These are phyloP conservation scores for Ceratitis capitata DNA, from an alignment of 1,140 invertebrate species.

Conservation along the genomic window DNA sequence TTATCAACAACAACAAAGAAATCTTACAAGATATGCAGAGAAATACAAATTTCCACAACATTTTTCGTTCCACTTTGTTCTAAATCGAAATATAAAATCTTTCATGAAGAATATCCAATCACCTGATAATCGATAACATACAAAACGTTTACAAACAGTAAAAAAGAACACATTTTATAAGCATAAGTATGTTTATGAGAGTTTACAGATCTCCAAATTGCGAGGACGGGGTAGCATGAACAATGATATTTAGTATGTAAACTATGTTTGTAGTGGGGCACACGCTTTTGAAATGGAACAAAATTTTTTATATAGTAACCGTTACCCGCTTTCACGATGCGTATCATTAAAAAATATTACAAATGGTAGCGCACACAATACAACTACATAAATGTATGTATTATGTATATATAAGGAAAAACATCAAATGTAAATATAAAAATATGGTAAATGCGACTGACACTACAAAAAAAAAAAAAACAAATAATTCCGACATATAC, in stretches of 20 bases:
- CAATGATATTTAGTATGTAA: background rate
- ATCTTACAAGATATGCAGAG: background rate
- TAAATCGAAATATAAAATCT: background rate
- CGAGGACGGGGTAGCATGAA: too few relatives aligned
- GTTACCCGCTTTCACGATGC: constrained; percentile 3
- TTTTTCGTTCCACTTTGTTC: too few relatives aligned
- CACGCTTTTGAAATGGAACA: background rate
- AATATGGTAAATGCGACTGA: constrained; percentile 21
- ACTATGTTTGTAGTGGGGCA: background rate
- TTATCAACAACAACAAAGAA: background rate
- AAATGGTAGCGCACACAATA: constrained; percentile 4
- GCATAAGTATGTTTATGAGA: constrained; percentile 28
- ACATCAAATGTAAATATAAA: background rate
- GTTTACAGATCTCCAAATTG: background rate
- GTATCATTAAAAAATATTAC: background rate
- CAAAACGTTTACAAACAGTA: background rate
- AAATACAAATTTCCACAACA: too few relatives aligned
- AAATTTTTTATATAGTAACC: background rate
- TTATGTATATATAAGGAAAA: too few relatives aligned
- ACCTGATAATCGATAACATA: constrained; percentile 6
- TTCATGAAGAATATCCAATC: background rate
- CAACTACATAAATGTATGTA: too few relatives aligned
- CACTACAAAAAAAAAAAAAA: background rate
- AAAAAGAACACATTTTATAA: constrained; percentile 13
- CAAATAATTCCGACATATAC: background rate